Percentiles rank a stretch among this genome's conserved stretches.
phyloP scores from a whole-genome alignment of 92 coral and sea anemone species.

The Palythoa grandis region DNA sequence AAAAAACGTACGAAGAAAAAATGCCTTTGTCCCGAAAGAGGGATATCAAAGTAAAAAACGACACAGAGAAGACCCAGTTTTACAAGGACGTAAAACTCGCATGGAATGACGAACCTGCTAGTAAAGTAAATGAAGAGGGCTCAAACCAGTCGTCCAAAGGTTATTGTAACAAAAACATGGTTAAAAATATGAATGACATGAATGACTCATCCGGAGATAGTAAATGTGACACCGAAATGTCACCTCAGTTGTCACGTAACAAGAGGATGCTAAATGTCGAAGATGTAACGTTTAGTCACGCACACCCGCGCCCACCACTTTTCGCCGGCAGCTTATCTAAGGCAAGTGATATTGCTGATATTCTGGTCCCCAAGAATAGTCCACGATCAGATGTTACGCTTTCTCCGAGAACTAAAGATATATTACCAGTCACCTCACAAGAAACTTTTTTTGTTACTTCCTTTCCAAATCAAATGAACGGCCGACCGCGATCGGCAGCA shows the following conservation, averaged over 20 bases:
- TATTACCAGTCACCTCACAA: neutral
- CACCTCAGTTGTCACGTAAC: constrained; percentile 15
- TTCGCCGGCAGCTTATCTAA: neutral
- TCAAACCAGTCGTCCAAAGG: constrained; percentile 5
- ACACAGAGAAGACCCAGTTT: neutral
- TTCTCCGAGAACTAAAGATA: neutral
- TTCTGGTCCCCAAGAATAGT: neutral
- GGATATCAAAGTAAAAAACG: constrained; percentile 1
- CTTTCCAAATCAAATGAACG: neutral
- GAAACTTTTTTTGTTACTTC: constrained; percentile 8
- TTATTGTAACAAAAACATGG: neutral
- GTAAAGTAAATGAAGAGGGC: neutral
- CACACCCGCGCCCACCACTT: constrained; percentile 14
- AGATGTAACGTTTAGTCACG: constrained; percentile 33
- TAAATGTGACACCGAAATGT: neutral
- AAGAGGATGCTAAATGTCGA: constrained; percentile 15
- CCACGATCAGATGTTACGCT: neutral
- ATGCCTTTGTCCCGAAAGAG: constrained; percentile 29
- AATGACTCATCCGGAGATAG: neutral
- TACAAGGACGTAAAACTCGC: constrained; percentile 41
- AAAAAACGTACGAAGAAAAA: constrained; percentile 40
- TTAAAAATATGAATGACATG: neutral
- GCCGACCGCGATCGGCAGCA: constrained; percentile 4
- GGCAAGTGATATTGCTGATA: neutral
- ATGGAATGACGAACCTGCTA: constrained; percentile 49